Conservation (phyloP, 2,113 vertebrate species). For the Spea multiplicata region DNA sequence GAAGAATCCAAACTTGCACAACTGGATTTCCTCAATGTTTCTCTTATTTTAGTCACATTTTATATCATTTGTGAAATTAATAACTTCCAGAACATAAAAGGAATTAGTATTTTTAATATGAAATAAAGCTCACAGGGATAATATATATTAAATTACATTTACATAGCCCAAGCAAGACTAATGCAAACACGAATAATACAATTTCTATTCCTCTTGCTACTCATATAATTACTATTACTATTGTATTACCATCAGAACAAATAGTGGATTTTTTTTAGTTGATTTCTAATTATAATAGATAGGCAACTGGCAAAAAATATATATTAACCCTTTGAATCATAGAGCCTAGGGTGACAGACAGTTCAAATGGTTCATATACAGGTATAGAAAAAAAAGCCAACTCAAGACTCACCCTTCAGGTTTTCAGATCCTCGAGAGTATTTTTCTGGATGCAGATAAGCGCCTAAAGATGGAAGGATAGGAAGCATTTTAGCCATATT, state of each 20-base stretch:
- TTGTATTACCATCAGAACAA: background rate
- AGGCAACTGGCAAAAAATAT: background rate
- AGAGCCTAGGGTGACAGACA: background rate
- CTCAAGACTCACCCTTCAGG: no score
- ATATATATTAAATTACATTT: background rate
- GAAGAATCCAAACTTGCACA: no score
- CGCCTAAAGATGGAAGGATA: no score
- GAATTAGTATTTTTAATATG: background rate
- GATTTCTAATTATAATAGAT: background rate
- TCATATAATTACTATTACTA: background rate
- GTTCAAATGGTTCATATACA: no score
- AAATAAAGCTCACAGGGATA: background rate
- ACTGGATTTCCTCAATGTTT: no score
- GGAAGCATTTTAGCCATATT: no score
- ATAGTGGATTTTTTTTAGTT: background rate
- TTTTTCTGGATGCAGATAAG: no score
- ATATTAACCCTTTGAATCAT: background rate
- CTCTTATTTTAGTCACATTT: no score
- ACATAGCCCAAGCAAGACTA: background rate
- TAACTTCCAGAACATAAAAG: background rate
- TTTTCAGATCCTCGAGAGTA: no score
- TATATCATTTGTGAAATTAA: background rate
- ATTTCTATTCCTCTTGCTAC: background rate
- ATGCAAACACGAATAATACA: background rate
- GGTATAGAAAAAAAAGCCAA: no score